Evolutionary conservation across 2,888 invertebrate species (phyloP).

Genomic region (Drosophila kuntzei): DNA sequence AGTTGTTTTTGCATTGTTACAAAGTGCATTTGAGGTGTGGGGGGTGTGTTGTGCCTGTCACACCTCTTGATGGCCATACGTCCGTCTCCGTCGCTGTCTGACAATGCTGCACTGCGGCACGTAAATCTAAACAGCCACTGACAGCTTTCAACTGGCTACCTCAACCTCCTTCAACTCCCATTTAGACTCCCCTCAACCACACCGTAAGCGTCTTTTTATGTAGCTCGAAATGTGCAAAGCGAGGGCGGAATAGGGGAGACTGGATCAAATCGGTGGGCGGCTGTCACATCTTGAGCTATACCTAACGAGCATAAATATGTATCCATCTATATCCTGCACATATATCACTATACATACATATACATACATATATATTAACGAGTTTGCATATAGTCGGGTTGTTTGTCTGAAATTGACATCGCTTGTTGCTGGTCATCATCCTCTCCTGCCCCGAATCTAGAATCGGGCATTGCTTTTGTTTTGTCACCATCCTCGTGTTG

Average conservation of each 20-base stretch:
- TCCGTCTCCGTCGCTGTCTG: constrained; percentile 31
- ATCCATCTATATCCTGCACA: constrained; percentile 52
- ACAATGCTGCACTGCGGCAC: constrained; percentile 79
- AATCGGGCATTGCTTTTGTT: constrained; percentile 38
- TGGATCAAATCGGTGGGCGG: constrained; percentile 38
- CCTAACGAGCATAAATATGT: constrained; percentile 32
- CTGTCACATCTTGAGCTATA: constrained; percentile 66
- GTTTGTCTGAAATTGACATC: constrained; percentile 81
- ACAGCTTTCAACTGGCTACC: constrained; percentile 70
- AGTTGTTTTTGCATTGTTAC: constrained; percentile 73
- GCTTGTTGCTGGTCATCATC: constrained; percentile 53
- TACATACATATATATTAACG: constrained; percentile 12
- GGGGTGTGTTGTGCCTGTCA: constrained; percentile 43
- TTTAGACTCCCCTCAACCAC: not conserved
- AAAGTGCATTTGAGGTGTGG: constrained; percentile 60
- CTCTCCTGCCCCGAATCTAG: not conserved
- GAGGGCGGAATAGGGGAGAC: constrained; percentile 7
- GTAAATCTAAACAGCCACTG: constrained; percentile 81
- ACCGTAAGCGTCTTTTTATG: constrained; percentile 66
- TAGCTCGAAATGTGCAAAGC: constrained; percentile 58
- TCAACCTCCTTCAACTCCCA: constrained; percentile 7
- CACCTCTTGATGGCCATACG: constrained; percentile 61
- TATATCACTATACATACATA: constrained; percentile 44
- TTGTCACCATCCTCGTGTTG: constrained; percentile 50
- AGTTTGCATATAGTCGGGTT: constrained; percentile 59